Percentiles rank a stretch among this genome's conserved stretches.
Conservation (phyloP, 2,888 invertebrate genomes). For the Oasisia sp. region DNA sequence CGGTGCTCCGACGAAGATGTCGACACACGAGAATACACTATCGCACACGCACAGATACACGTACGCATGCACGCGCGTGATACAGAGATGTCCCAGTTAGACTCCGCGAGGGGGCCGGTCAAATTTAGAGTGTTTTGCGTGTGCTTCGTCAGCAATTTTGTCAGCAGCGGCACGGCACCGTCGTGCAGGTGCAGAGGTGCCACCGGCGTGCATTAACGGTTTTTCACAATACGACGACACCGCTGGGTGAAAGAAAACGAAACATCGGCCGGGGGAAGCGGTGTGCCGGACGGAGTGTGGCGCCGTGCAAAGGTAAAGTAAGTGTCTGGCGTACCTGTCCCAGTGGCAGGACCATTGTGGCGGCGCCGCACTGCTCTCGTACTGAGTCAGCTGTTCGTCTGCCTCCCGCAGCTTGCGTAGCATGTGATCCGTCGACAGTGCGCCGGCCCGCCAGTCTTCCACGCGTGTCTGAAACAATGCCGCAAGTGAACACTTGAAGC, state of each 20-base stretch:
- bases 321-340: slow-evolving; percentile 73
- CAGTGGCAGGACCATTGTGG: slow-evolving; percentile 78
- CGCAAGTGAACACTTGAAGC: not conserved
- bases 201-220: not conserved
- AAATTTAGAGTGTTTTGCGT: not conserved
- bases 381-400: slow-evolving; percentile 72
- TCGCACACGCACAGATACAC: not conserved
- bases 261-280: slow-evolving; percentile 21
- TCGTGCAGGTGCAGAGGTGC: not conserved
- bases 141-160: not conserved
- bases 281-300: slow-evolving; percentile 13
- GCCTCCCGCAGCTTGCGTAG: slow-evolving; percentile 73
- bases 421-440: slow-evolving; percentile 72
- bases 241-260: slow-evolving; percentile 1
- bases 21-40: slow-evolving; percentile 7
- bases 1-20: not conserved
- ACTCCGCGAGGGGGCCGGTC: not conserved
- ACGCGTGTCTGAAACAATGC: slow-evolving; percentile 72
- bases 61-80: not conserved
- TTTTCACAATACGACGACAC: slow-evolving; percentile 1
- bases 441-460: slow-evolving; percentile 73
- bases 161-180: not conserved
- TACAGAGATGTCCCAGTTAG: slow-evolving; percentile 12
- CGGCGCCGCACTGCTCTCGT: slow-evolving; percentile 76
- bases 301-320: slow-evolving; percentile 21